Conservation (phyloP, 2,113 vertebrate species). For the Junco hyemalis region DNA sequence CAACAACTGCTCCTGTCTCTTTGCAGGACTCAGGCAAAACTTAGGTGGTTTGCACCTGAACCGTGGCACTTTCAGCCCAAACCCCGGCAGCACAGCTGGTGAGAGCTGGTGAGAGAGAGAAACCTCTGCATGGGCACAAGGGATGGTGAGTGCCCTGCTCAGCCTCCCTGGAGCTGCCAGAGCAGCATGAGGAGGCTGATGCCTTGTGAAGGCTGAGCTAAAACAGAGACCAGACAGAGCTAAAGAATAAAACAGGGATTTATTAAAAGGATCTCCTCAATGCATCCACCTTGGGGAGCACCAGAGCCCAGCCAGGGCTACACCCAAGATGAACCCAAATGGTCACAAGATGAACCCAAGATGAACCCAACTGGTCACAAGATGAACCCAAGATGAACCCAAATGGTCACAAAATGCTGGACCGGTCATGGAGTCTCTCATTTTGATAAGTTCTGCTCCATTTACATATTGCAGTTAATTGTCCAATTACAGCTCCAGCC, state of each 20-base stretch:
- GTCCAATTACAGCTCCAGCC: not conserved
- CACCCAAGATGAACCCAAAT: not conserved
- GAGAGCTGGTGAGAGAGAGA: too few relatives aligned
- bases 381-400: too few relatives aligned
- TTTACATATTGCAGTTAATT: not conserved
- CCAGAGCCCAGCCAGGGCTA: not conserved
- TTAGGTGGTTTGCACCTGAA: not conserved
- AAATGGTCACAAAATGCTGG: not conserved
- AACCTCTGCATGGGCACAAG: not conserved
- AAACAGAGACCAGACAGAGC: not conserved
- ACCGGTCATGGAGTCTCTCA: fast-evolving
- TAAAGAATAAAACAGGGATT: not conserved
- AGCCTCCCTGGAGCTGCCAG: not conserved
- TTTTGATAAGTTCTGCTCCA: not conserved
- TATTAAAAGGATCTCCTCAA: not conserved
- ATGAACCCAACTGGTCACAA: too few relatives aligned
- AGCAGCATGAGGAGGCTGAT: not conserved
- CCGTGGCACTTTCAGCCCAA: fast-evolving
- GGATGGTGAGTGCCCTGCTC: not conserved
- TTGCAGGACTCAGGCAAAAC: not conserved
- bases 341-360: not conserved
- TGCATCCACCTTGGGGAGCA: not conserved
- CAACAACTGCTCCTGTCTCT: not conserved
- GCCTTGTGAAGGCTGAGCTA: not conserved
- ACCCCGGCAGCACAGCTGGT: fast-evolving